Evolutionary conservation across 1,140 invertebrate species (phyloP), one percentile per base, ranked within the genome.

Genomic region (Argopecten irradians): DNA sequence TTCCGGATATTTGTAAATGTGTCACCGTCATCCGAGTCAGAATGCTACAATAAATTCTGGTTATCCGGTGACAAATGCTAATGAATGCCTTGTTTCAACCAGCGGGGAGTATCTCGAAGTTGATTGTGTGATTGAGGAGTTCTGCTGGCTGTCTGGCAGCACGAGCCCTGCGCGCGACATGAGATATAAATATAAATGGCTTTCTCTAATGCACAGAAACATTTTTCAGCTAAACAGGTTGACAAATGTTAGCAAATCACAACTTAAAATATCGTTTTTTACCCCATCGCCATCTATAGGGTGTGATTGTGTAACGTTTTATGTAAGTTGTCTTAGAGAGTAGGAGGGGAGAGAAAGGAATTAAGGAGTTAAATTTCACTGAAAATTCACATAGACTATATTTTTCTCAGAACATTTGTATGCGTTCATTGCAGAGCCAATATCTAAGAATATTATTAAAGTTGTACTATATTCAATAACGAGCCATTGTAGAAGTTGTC

Each of bases 1-100:
- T 71, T 71, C 55, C 55, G 55, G 55, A 71, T 71, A 71, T 71
- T 71, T 71, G 55, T 71, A 71, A 71, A 71, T 71, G 55, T 71
- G 55, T 71, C 55, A 71, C 22, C 55, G 55, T 71, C 55, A 71
- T 71, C 55, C 22, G 55, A 71, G 55, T 71, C 55, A 71, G 55
- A 71, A 71, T 71, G 13, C n/a, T 71, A 71, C 55, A 71, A 71
- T 71, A 71, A 71, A 71, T 71, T 71, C 55, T 71, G 7, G 55
- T 71, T 71, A 71, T 71, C 55, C n/a, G 22, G 22, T 11, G 55
- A 71, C 55, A 71, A 8, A 28, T 71, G 55, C 55, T 71, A 71
- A 71, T 71, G 55, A 28, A 8, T 11, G 55, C 55, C 55, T 71
- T 71, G 55, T 71, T 71, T 71, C 55, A 71, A n/a, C 55, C 55